These are phyloP conservation scores for Andrena cerasifolii DNA, from an alignment of 1,140 invertebrate genomes.

Conservation along the genomic window DNA sequence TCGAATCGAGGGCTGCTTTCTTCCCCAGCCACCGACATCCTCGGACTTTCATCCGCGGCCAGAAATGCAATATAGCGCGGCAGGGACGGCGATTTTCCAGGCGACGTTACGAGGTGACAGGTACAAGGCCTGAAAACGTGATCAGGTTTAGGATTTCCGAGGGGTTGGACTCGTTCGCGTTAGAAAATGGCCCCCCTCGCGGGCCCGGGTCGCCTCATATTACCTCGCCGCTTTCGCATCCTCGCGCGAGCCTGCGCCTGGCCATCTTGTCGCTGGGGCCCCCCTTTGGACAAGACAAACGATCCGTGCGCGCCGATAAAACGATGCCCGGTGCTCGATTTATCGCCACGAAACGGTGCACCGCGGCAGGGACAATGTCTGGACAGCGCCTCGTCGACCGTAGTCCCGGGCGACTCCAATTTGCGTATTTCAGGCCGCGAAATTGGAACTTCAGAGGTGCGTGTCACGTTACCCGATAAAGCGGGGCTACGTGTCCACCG, in stretches of 20 bases:
- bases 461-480: slow-evolving; percentile 51
- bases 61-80: background rate
- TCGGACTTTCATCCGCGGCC: slow-evolving; percentile 7
- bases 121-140: slow-evolving; percentile 58
- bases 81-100: background rate
- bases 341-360: slow-evolving; percentile 63
- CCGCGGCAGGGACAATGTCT: slow-evolving; percentile 58
- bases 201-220: slow-evolving; percentile 49
- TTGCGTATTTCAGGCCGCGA: slow-evolving; percentile 50
- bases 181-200: slow-evolving; percentile 47
- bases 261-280: slow-evolving; percentile 23
- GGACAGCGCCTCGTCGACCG: background rate
- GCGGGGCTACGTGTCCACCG: background rate
- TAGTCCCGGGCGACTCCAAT: slow-evolving; percentile 42
- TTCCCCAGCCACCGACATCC: background rate
- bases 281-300: slow-evolving; percentile 63
- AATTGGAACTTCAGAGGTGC: slow-evolving; percentile 45
- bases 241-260: too few relatives aligned
- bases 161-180: slow-evolving; percentile 33
- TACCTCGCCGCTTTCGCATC: slow-evolving; percentile 36
- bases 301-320: slow-evolving; percentile 66
- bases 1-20: background rate
- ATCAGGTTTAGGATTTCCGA: slow-evolving; percentile 63
- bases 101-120: slow-evolving; percentile 51
- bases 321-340: slow-evolving; percentile 67